Evolutionary conservation across 2,888 invertebrate species (phyloP), one percentile per base, ranked within the genome.

Genomic region (Lumbricus terrestris): DNA sequence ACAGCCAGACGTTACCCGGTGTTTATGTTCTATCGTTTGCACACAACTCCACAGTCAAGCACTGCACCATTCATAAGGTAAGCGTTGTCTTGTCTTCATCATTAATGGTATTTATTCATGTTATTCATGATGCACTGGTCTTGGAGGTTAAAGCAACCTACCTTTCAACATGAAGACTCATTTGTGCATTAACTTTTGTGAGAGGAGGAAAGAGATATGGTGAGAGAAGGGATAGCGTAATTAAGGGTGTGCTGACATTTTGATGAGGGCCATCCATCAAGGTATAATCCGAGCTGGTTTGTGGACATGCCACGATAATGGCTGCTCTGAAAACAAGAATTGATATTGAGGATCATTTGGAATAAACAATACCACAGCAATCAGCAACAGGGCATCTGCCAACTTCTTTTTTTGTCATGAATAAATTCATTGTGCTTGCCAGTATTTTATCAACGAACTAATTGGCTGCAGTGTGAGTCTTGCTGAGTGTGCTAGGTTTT

Each of bases 1-100:
- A 96, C 92, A 96, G 96, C 93, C 95, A 95, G 91, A 96, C 96
- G 93, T 95, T 96, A 93, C 95, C 96, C 35, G 96, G 96, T 88
- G 95, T 96, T 29, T 96, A 95, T 94, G 96, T 96, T 91, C 94
- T 96, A 91, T 96, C 96, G 23, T 96, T 96, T 94, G 96, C 96
- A 93, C 96, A 95, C 93, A 95, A 95, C 91, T 95, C 95, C 90
- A 96, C 96, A 94, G 96, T 96, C 91, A 94, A 96, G 91, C 96
- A 96, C 93, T 95, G 96, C 90, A 96, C 96, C 93, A 96, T 96
- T 91, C 95, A 95, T 91, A 96, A 96, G 90, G 96, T 96, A 83
- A 42, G 18, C 16, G 42, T 42, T 18, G 42, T 42, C 16, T 42
- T 42, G 11, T 42, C 13, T 6, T 42, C 11, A 2, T 42, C 42